Evolutionary conservation across 2,113 vertebrate genomes (phyloP), one percentile per base, ranked within the genome.

Genomic region (Eurypyga helias): DNA sequence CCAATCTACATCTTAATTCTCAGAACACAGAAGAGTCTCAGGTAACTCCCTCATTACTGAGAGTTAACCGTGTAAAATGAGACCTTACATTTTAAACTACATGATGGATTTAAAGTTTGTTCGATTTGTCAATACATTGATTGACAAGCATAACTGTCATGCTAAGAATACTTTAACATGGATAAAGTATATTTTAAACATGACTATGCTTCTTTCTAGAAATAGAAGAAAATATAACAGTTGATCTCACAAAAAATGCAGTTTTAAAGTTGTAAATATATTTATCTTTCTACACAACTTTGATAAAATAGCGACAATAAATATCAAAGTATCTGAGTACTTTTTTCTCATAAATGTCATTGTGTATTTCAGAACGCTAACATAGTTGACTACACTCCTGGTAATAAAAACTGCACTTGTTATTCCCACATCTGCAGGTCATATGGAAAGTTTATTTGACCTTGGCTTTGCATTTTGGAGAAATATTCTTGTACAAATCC

Each of bases 41-140:
- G 45, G 46, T 83, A 95, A 13, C 34, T 85, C 19, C 11, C 29
- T 92, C 15, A 26, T 70, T 88, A 77, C 41, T 20, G 19, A 69
- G 31, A 72, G 31, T 66, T 73, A 80, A 92, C 72, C 0, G 0
- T 69, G 54, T 77, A 90, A 93, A 46, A 17, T 64, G 76, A 77
- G 45, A 82, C 82, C 89, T 91, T 83, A 72, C 20, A 55, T 92
- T 70, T 95, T 54, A 96, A 97, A 93, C 54, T 94, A 76, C 64
- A 83, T 0, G 1, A 43, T 41, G 51, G 33, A 91, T 90, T 95
- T 79, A 82, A 79, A 48, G n/a, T 87, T 69, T 87, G 13, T 89
- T 94, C 41, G 17, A 64, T 94, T 93, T 93, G 24, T 65, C 5
- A 75, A 57, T 67, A 60, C 38, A 20, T 7, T 82, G 58, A 70